These are phyloP conservation scores for Aphodius granarius DNA, from an alignment of 2,888 invertebrate species.

Conservation along the genomic window DNA sequence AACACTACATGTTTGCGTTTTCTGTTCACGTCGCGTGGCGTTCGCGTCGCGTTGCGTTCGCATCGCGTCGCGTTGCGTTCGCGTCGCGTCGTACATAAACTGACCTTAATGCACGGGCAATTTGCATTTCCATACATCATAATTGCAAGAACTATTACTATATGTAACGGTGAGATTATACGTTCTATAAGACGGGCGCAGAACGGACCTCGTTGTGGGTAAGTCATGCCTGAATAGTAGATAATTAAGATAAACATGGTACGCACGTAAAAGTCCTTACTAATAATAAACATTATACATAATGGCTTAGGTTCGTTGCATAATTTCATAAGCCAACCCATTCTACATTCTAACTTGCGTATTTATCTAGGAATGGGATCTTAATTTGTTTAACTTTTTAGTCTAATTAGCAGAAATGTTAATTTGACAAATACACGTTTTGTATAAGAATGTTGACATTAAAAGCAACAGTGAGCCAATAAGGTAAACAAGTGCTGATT, in stretches of 20 bases:
- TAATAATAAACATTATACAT: not conserved
- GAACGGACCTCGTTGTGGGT: not conserved
- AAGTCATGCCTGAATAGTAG: not conserved
- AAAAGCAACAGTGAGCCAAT: no score
- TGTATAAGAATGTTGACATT: not conserved
- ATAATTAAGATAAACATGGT: not conserved
- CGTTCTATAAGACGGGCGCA: not conserved
- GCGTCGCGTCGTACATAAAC: no score
- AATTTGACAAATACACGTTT: not conserved
- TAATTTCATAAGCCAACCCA: not conserved
- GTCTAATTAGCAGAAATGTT: not conserved
- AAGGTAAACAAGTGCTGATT: not conserved
- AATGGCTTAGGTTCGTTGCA: not conserved
- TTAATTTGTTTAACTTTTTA: not conserved
- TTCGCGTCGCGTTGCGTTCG: no score
- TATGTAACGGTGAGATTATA: not conserved
- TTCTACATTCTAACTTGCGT: not conserved
- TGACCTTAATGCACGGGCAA: not conserved
- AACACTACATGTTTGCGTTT: no score
- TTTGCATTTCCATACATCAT: not conserved
- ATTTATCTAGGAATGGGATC: not conserved
- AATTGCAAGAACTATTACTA: not conserved
- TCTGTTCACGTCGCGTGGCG: no score
- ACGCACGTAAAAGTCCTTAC: not conserved
- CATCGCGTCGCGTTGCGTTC: no score